Evolutionary conservation across 1,140 invertebrate genomes (phyloP), one percentile per base, ranked within the genome.

Genomic region (Paracyclopina nana): DNA sequence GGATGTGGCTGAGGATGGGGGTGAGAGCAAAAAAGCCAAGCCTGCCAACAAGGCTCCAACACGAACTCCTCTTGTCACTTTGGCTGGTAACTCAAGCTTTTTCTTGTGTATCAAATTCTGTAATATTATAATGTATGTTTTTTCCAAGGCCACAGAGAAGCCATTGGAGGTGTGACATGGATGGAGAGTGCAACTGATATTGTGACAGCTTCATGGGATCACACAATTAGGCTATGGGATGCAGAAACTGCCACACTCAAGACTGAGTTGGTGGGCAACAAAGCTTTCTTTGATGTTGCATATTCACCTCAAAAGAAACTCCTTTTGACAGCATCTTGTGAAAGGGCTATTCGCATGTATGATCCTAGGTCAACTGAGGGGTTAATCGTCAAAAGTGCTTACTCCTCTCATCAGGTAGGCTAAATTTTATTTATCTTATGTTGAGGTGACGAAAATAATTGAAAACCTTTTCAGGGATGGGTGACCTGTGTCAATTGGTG

Each of bases 221-320:
- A 97, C 60, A 86, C 88, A 0, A 67, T 98, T 8, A 80, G 82
- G 63, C 59, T 92, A 3, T 99, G 94, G 94, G 91, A 98, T 67
- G 69, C 83, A 20, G 78, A 88, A 63, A 63, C 82, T 26, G 79
- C 77, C 51, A 80, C 78, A 11, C 74, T 85, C 6, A 83, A 82
- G 61, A 71, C 75, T 31, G 82, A 88, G 63, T 70, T 86, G 55
- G 70, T 74, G 46, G 85, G 83, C 30, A 84, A 87, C 55, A 95
- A 95, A 66, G 80, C 85, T 24, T 87, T 92, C 63, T 80, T 96
- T 57, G 77, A 80, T 62, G 65, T 86, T 1, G 78, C 83, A 53
- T 84, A 80, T 68, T 92, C 87, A 1, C 71, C 72, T 6, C 58
- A 82, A 1, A 81, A 74, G 57, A 74, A 73, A 45, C 66, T 75